Base-by-base conservation (phyloP, 2,888 invertebrate species). In the Leptopterna dolabrata region DNA sequence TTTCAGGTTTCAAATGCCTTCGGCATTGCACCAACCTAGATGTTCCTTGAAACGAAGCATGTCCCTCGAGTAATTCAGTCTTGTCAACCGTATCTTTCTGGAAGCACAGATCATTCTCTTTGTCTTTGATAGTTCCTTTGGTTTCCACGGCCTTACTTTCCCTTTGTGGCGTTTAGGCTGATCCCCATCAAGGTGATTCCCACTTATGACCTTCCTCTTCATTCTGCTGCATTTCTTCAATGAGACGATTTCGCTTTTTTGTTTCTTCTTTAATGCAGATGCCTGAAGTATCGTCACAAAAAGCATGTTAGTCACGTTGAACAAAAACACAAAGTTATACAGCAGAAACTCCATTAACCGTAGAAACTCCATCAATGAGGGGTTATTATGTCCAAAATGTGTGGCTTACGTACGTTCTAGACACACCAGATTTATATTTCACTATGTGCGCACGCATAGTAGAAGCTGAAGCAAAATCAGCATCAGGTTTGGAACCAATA, bases 111-210 rank as follows among this genome's bases (percentile, higher is more conserved):
- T 76, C 7, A 55, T 80, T 43, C 70, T 87, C 27, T 87, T 87
- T 27, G 86, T 78, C 13, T 43, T 80, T 11, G 86, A 45, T 29
- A 80, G 36, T 29, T 71, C 36, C 7, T 70, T 30, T 1, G 78
- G 78, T 43, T 70, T 87, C 80, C 80, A 80, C 27, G 55, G 43
- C 11, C 86, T 55, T 2, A 78, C 43, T 87, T 87, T 87, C 45
- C 86, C 86, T 63, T 87, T 87, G 78, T 87, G 86, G 1, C 55
- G 36, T 29, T 29, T 51, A 0, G 86, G 86, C 30, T 41, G 78
- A 41, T 87, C 86, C 11, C 63, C 30, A 29, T 87, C 86, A 3
- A 87, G 70, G 6, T 16, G 80, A 41, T 87, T 87, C 1, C 86
- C 86, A 16, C 30, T 41, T 7, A 85, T 73, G 55, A 85, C 47